A percentile compares a stretch with the other conserved stretches of the same genome.
Conservation (phyloP, 2,113 vertebrate genomes). For the Petroica traversi region DNA sequence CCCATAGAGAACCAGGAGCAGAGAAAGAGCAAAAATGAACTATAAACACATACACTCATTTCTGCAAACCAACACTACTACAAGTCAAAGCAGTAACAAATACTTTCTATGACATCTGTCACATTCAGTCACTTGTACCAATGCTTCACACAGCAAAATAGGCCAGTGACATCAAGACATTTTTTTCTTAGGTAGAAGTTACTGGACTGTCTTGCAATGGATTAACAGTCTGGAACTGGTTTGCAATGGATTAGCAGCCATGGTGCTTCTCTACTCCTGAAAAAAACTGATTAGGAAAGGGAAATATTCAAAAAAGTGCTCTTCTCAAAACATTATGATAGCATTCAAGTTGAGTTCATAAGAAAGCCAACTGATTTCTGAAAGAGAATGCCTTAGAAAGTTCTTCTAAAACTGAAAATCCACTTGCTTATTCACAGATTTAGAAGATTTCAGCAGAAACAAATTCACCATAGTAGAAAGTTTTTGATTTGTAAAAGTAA, state of each 20-base stretch:
- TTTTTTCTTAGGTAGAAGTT: neutral
- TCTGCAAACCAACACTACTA: neutral
- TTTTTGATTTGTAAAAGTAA: neutral
- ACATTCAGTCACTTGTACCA: neutral
- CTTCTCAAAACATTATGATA: neutral
- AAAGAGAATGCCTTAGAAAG: neutral
- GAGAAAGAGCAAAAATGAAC: neutral
- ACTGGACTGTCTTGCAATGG: neutral
- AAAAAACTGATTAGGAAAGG: neutral
- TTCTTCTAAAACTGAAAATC: neutral
- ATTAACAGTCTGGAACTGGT: no score
- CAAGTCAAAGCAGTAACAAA: neutral
- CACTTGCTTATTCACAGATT: neutral
- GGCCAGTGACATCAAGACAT: neutral
- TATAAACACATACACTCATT: neutral
- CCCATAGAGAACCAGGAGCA: neutral
- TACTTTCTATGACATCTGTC: neutral
- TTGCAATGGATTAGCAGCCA: neutral
- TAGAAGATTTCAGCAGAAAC: neutral
- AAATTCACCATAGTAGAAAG: neutral
- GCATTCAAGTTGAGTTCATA: neutral
- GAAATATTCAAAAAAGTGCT: neutral
- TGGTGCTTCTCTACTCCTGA: neutral
- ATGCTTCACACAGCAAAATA: neutral
- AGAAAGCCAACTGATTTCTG: neutral